These are phyloP conservation scores for Phasia obesa DNA, from an alignment of 2,888 invertebrate species.

Conservation along the genomic window DNA sequence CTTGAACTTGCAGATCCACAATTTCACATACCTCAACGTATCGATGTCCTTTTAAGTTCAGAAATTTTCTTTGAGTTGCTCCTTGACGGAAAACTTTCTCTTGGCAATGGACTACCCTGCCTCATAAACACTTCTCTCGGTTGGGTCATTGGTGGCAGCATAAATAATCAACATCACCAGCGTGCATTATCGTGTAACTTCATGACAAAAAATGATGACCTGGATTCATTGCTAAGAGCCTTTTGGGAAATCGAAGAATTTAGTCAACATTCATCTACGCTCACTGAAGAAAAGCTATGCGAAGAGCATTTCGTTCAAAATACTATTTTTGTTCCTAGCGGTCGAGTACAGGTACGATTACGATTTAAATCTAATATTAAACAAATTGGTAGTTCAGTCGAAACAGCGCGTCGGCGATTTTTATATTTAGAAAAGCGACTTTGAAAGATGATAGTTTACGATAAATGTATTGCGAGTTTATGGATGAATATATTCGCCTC, in stretches of 20 bases:
- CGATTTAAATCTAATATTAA: not conserved
- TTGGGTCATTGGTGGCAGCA: conserved; percentile 2
- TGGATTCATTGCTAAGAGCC: too few relatives aligned
- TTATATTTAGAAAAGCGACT: conserved; percentile 43
- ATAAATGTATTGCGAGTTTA: conserved; percentile 43
- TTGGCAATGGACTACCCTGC: not conserved
- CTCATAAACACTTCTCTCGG: not conserved
- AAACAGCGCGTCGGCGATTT: conserved; percentile 41
- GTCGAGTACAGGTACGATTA: not conserved
- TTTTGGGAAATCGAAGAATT: too few relatives aligned
- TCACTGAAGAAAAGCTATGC: not conserved
- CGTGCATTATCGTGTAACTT: conserved; percentile 6
- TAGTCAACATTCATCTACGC: not conserved
- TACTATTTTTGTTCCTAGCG: not conserved
- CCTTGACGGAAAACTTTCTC: too few relatives aligned
- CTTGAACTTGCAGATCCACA: conserved; percentile 22
- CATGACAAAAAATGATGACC: not conserved
- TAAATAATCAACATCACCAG: not conserved
- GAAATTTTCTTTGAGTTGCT: not conserved
- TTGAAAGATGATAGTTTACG: conserved; percentile 28
- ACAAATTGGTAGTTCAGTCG: not conserved
- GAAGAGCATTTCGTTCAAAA: not conserved
- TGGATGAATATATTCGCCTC: conserved; percentile 38
- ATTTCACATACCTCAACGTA: conserved; percentile 15
- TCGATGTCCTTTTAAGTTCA: not conserved